A percentile compares a stretch with the other conserved stretches of the same genome.
Evolutionary conservation across 2,797 vertebrate genomes (phyloP).

Genomic region (Gadopsis marmoratus): DNA sequence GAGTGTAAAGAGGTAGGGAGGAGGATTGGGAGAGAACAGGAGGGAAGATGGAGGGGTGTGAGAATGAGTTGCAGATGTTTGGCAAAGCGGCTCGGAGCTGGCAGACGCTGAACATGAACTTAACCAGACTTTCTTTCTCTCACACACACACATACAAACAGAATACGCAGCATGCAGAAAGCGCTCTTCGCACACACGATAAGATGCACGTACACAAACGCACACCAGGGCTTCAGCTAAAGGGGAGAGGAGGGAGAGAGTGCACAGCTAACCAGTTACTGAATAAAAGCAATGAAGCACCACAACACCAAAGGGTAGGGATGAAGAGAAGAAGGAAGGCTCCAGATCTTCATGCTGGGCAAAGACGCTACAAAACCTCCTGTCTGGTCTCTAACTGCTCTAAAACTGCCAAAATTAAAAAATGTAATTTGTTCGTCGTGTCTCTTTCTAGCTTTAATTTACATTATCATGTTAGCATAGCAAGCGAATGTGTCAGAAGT

Average conservation of each 20-base stretch:
- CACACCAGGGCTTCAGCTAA: slow-evolving; percentile 57
- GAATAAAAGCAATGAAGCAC: slow-evolving; percentile 63
- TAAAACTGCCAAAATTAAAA: not conserved
- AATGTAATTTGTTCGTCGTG: not conserved
- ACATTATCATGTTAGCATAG: slow-evolving; percentile 29
- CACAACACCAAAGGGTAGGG: slow-evolving; percentile 68
- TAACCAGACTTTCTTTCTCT: slow-evolving; percentile 63
- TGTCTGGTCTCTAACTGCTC: slow-evolving; percentile 12
- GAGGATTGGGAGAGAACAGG: slow-evolving; percentile 38
- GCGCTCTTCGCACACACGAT: slow-evolving; percentile 23
- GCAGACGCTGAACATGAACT: slow-evolving; percentile 91
- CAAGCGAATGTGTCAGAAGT: slow-evolving; percentile 27
- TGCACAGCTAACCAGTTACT: slow-evolving; percentile 58
- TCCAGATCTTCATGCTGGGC: slow-evolving; percentile 67
- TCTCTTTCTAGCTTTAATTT: slow-evolving; percentile 10
- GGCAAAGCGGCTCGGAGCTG: slow-evolving; percentile 86
- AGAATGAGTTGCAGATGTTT: slow-evolving; percentile 75
- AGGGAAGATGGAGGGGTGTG: slow-evolving; percentile 49
- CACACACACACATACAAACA: slow-evolving; percentile 1
- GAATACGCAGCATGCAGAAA: slow-evolving; percentile 53
- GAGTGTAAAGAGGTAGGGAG: slow-evolving; percentile 37
- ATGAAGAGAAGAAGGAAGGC: slow-evolving; percentile 70
- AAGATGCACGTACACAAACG: slow-evolving; percentile 39
- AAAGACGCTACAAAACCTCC: slow-evolving; percentile 41
- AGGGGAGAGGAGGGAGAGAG: slow-evolving; percentile 61